Evolutionary conservation across 1,140 invertebrate genomes (phyloP).

Genomic region (Archivesica marissinica): DNA sequence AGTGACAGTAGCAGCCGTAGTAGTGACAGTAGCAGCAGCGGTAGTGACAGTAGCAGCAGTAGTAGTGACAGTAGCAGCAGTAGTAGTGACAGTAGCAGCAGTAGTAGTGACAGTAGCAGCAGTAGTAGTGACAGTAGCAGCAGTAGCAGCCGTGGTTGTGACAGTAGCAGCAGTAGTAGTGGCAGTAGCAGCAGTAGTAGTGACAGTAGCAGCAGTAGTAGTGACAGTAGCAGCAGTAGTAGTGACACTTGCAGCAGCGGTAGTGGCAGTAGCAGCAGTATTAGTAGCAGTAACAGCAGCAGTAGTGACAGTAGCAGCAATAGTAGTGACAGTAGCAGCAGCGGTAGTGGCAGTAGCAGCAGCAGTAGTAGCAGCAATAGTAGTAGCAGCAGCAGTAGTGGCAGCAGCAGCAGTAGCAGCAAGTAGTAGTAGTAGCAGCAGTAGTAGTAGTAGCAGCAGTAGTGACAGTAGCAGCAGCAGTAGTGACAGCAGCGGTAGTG

Average conservation of each 20-base stretch:
- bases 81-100: background rate
- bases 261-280: too few species aligned
- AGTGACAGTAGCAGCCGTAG: too few species aligned
- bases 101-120: background rate
- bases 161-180: conserved; percentile 31
- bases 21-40: too few species aligned
- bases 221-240: conserved; percentile 9
- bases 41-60: conserved; percentile 13
- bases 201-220: conserved; percentile 21
- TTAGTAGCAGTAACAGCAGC: conserved; percentile 4
- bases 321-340: conserved; percentile 2
- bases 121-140: background rate
- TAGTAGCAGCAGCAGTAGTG: background rate
- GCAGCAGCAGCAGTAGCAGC: background rate
- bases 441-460: conserved; percentile 21
- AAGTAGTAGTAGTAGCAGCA: conserved; percentile 25
- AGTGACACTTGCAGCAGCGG: too few species aligned
- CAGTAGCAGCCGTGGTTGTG: too few species aligned
- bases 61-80: conserved; percentile 2
- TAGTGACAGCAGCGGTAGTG: conserved; percentile 6
- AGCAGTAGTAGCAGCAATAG: conserved; percentile 4
- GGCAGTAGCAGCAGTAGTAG: conserved; percentile 19
- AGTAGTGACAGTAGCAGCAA: conserved; percentile 17
- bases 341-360: background rate
- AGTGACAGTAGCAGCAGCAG: conserved; percentile 11